These are phyloP conservation scores for Anoura caudifer DNA, from an alignment of 2,113 vertebrate species.

Conservation along the genomic window DNA sequence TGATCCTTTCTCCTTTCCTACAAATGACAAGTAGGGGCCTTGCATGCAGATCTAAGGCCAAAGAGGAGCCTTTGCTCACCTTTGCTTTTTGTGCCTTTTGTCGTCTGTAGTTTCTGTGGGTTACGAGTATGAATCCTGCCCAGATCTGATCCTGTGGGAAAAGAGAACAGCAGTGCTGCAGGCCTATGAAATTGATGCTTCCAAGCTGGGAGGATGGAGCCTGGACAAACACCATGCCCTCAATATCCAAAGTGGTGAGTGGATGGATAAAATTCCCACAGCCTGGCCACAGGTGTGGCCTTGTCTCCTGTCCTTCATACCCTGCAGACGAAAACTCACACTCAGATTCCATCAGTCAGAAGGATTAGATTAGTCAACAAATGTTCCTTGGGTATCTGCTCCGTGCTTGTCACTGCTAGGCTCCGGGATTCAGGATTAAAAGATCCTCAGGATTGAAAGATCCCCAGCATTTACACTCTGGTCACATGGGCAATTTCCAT, in stretches of 20 bases:
- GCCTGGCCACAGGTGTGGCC: background rate
- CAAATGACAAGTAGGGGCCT: background rate
- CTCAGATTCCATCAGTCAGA: background rate
- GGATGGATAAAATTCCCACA: background rate
- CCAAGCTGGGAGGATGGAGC: constrained; percentile 96
- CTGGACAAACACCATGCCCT: constrained; percentile 96
- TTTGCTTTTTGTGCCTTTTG: background rate
- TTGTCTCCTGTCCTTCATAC: background rate
- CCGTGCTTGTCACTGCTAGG: background rate
- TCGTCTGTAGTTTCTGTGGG: constrained; percentile 91
- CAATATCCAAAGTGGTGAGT: constrained; percentile 96
- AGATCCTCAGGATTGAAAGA: background rate
- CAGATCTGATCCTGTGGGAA: constrained; percentile 97
- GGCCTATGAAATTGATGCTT: constrained; percentile 94
- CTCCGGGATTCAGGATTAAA: background rate
- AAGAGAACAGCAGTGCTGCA: constrained; percentile 96
- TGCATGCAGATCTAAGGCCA: background rate
- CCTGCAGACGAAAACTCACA: background rate
- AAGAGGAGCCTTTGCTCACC: background rate
- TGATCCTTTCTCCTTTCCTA: background rate
- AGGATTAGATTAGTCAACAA: background rate
- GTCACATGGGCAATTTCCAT: background rate
- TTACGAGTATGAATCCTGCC: constrained; percentile 98
- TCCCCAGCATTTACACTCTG: background rate
- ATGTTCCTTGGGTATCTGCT: background rate